phyloP scores from a whole-genome alignment of 2,888 invertebrate genomes.

The Aspidiotus destructor region DNA sequence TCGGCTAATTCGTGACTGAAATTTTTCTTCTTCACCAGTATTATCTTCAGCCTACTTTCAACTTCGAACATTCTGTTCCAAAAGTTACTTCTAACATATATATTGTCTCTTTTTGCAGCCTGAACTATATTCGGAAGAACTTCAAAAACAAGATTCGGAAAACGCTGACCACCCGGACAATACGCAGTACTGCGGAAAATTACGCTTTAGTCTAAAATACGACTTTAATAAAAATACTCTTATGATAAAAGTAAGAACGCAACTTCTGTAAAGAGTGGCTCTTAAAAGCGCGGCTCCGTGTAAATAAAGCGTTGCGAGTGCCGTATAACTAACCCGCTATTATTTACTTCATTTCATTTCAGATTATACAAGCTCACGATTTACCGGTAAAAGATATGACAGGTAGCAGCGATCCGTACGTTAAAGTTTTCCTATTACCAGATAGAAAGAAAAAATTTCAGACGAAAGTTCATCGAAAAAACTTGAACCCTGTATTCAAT shows the following conservation, averaged over 20 bases:
- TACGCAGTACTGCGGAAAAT: conserved; percentile 65
- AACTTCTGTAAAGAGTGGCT: too few relatives aligned
- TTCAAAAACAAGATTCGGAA: conserved; percentile 63
- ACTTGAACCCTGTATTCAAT: conserved; percentile 70
- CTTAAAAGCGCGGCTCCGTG: too few relatives aligned
- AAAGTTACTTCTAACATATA: neutral
- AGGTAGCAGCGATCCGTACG: conserved; percentile 78
- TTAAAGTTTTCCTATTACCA: conserved; percentile 72
- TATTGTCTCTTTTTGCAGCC: conserved; percentile 48
- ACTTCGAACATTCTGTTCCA: too few relatives aligned
- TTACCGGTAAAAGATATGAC: conserved; percentile 75
- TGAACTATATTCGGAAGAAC: conserved; percentile 64
- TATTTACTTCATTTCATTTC: conserved; percentile 31
- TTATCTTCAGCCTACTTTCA: too few relatives aligned
- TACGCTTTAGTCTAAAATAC: conserved; percentile 71
- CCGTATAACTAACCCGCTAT: too few relatives aligned
- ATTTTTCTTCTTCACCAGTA: too few relatives aligned
- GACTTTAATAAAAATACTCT: conserved; percentile 71
- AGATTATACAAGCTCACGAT: conserved; percentile 65
- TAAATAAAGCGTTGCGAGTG: too few relatives aligned
- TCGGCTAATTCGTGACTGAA: too few relatives aligned
- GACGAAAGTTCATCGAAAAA: conserved; percentile 72
- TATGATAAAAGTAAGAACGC: conserved; percentile 58
- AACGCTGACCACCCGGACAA: conserved; percentile 53
- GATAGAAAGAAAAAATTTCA: conserved; percentile 79